Conservation (phyloP, 37 sponge, comb jelly and placozoan genomes). For the Agelas oroides region DNA sequence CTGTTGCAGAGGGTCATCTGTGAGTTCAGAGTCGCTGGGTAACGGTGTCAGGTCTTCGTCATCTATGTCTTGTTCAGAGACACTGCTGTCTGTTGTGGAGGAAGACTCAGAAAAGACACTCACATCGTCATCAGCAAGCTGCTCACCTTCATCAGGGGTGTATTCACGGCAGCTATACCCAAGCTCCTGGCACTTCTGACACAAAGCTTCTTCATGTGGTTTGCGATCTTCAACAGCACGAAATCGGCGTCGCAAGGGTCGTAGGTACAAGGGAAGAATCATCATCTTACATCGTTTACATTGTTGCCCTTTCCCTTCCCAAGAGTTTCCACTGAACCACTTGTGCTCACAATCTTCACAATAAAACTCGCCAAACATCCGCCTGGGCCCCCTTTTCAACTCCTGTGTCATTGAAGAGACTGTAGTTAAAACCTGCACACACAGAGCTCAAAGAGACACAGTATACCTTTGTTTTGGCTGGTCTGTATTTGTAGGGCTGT, state of each 20-base stretch:
- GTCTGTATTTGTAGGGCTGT: slow-evolving; percentile 12
- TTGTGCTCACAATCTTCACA: slow-evolving; percentile 29
- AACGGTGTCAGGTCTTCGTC: slow-evolving; percentile 7
- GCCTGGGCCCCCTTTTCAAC: too few species aligned
- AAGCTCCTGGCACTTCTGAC: slow-evolving; percentile 17
- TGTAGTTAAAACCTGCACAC: too few species aligned
- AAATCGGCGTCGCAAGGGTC: neutral
- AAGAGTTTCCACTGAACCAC: slow-evolving; percentile 35
- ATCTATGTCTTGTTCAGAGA: neutral
- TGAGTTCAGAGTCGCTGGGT: slow-evolving; percentile 1
- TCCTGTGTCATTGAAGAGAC: too few species aligned
- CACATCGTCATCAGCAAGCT: neutral
- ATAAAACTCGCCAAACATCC: slow-evolving; percentile 35
- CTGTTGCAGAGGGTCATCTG: neutral
- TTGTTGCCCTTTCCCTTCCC: slow-evolving; percentile 56
- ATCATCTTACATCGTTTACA: slow-evolving; percentile 24
- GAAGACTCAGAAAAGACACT: neutral
- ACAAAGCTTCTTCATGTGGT: neutral
- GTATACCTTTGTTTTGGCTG: slow-evolving; percentile 3
- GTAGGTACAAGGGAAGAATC: slow-evolving; percentile 1
- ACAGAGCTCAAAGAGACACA: too few species aligned
- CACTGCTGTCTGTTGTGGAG: neutral
- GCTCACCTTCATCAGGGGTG: neutral
- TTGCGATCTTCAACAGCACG: too few species aligned
- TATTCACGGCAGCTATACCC: neutral